Evolutionary conservation across 92 coral and sea anemone genomes (phyloP).

Genomic region (Heliopora coerulea): DNA sequence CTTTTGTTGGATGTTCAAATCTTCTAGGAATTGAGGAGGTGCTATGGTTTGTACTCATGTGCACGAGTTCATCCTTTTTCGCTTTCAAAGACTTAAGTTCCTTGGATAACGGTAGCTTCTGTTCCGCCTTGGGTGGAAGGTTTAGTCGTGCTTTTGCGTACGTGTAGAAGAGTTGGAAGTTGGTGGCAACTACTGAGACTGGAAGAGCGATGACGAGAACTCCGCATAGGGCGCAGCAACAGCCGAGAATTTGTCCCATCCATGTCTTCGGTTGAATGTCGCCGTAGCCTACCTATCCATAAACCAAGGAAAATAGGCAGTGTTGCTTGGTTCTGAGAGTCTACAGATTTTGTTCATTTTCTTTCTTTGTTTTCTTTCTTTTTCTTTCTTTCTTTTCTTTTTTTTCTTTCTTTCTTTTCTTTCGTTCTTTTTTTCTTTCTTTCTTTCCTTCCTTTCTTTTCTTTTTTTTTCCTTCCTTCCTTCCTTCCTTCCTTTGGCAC

Average conservation of each 20-base stretch:
- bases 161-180: conserved; percentile 91
- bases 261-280: conserved; percentile 92
- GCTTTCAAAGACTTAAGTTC: conserved; percentile 84
- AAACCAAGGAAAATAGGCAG: background rate
- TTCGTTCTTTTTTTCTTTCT: background rate
- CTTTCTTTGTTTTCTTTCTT: background rate
- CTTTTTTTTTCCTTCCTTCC: background rate
- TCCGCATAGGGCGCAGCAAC: conserved; percentile 97
- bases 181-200: conserved; percentile 93
- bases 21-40: conserved; percentile 17
- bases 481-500: background rate
- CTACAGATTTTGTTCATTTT: background rate
- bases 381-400: background rate
- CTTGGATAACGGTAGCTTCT: conserved; percentile 82
- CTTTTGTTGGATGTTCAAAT: conserved; percentile 47
- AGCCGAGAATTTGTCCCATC: conserved; percentile 92
- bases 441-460: background rate
- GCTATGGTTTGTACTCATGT: conserved; percentile 22
- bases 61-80: conserved; percentile 50
- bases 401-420: background rate
- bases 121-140: conserved; percentile 77
- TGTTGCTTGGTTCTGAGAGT: background rate
- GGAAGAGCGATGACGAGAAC: conserved; percentile 97
- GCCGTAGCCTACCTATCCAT: conserved; percentile 91
- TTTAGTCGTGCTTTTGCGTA: conserved; percentile 98